These are phyloP conservation scores for Eidolon helvum DNA, from an alignment of 2,113 vertebrate species.

Conservation along the genomic window DNA sequence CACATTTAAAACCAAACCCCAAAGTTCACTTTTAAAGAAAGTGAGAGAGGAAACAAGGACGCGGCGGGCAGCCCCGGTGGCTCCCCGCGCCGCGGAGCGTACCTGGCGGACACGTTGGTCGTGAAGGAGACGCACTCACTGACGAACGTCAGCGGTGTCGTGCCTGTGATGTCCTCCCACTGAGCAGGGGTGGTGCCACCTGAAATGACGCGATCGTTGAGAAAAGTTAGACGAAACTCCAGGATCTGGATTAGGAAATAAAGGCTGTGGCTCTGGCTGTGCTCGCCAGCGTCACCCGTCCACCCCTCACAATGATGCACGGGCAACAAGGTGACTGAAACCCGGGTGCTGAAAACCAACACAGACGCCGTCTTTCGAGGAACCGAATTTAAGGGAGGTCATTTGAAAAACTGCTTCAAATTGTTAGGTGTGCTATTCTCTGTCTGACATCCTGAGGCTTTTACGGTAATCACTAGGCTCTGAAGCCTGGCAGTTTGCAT, in stretches of 20 bases:
- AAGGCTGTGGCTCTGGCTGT: background rate
- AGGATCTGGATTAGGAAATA: background rate
- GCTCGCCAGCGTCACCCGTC: background rate
- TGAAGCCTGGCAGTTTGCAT: background rate
- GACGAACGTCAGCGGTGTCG: constrained; percentile 95
- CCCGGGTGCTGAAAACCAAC: background rate
- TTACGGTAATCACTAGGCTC: background rate
- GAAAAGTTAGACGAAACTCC: constrained; percentile 17
- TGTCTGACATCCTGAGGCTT: background rate
- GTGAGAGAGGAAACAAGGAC: background rate
- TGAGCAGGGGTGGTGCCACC: constrained; percentile 98
- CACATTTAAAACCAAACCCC: background rate
- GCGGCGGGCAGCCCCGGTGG: too few relatives aligned
- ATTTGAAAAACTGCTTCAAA: background rate
- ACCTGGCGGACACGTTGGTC: constrained; percentile 98
- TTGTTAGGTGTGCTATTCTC: background rate
- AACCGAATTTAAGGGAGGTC: background rate
- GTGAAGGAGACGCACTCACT: constrained; percentile 99
- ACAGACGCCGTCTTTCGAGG: background rate
- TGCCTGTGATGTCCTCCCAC: constrained; percentile 99
- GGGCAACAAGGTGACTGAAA: background rate
- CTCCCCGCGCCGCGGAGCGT: constrained; percentile 7
- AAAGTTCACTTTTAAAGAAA: background rate
- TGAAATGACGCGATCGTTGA: constrained; percentile 70
- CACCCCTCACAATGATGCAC: background rate